These are phyloP conservation scores for Microcebus tavaratra DNA, from an alignment of 2,113 vertebrate genomes.

Conservation along the genomic window DNA sequence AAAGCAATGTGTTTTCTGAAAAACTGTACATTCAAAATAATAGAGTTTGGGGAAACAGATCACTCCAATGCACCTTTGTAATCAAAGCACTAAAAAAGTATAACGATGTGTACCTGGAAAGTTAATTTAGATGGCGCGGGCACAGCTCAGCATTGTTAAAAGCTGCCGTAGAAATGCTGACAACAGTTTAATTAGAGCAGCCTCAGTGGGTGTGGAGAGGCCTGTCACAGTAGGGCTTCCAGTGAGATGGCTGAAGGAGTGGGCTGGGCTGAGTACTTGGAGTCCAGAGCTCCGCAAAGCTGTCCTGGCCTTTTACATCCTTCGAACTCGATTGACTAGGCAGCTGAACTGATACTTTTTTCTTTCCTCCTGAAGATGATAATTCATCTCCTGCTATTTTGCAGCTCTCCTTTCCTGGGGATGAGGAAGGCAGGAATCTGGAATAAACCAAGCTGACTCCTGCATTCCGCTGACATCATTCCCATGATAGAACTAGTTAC, in stretches of 20 bases:
- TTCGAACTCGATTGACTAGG: neutral
- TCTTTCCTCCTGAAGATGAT: neutral
- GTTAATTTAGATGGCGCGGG: neutral
- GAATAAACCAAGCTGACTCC: neutral
- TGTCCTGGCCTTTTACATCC: neutral
- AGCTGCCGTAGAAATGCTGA: neutral
- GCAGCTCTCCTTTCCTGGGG: neutral
- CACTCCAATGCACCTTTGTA: neutral
- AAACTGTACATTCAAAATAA: neutral
- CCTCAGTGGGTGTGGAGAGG: neutral
- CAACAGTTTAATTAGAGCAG: neutral
- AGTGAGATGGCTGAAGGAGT: neutral
- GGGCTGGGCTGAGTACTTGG: neutral
- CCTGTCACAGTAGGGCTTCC: neutral
- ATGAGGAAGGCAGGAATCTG: neutral
- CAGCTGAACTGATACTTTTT: neutral
- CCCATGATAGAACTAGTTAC: neutral
- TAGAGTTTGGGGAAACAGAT: neutral
- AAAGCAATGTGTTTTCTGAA: neutral
- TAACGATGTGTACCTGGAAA: neutral
- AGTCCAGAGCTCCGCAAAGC: accelerated
- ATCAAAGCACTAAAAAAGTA: neutral
- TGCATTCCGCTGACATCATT: neutral
- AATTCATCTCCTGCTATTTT: neutral
- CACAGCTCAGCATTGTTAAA: neutral